Base-by-base conservation (phyloP, 2,797 vertebrate genomes). In the Artibeus lituratus region DNA sequence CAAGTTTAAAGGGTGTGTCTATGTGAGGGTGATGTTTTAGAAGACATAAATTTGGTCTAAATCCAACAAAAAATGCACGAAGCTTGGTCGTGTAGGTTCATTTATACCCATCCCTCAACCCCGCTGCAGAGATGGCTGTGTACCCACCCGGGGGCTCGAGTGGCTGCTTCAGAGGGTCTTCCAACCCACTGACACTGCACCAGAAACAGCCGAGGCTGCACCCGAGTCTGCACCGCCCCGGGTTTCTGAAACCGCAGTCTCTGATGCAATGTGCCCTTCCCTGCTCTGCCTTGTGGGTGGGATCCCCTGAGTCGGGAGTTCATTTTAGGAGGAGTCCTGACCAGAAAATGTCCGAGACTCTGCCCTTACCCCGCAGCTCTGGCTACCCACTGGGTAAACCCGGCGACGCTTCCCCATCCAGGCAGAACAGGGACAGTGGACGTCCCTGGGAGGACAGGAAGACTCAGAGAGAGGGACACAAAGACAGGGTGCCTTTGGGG, bases 141-240 rank as follows among this genome's bases (percentile, higher is more conserved):
- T 32, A 12, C 24, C 37, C 1, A 12, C 21, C 5, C 7, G 0
- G 5, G 44, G 39, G 82, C 57, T 78, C 1, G 0, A 8, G 55
- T 69, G 35, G 22, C 14, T 74, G 62, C 78, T 92, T 70, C 55
- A n/a, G 86, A 95, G 90, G 84, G 65, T 37, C 74, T 87, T 22
- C 70, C 51, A 15, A 44, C 16, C 26, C 72, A 24, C 42, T 49
- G 49, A 83, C 35, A 9, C 67, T n/a, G 9, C 18, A 4, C 51
- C 77, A 32, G 70, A 47, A 78, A 73, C 0, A 65, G 39, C 2
- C 1, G 26, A 53, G 80, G 22, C 78, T 26, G 10, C 57, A 62
- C 82, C 88, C 82, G n/a, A 1, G 22, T 26, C 42, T 47, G 9
- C 1, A 2, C 47, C 3, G 81, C 44, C 21, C 0, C 10, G 37